Evolutionary conservation across 2,113 vertebrate species (phyloP).

Genomic region (Pycnonotus jocosus): DNA sequence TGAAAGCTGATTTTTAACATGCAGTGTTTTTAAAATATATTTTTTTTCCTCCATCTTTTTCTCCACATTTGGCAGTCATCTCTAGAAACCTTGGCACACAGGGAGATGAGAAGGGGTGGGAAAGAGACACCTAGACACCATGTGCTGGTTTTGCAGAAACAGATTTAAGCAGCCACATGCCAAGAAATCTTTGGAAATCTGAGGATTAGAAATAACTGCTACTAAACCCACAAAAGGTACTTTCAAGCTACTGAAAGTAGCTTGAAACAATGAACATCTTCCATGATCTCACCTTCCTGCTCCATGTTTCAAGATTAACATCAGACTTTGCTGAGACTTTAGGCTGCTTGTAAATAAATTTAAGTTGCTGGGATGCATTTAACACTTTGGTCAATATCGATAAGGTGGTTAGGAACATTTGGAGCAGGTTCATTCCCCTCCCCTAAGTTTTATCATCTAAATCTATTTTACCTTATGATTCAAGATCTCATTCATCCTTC

Average conservation of each 20-base stretch:
- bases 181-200: neutral
- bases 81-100: neutral
- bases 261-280: neutral
- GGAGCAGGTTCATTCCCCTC: neutral
- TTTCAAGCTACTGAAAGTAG: neutral
- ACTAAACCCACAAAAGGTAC: neutral
- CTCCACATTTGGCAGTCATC: neutral
- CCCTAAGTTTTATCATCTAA: neutral
- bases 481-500: constrained; percentile 96
- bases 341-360: neutral
- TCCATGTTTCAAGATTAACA: neutral
- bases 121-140: neutral
- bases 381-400: neutral
- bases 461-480: constrained; percentile 87
- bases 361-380: neutral
- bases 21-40: neutral
- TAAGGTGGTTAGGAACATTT: neutral
- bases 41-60: neutral
- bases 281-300: neutral
- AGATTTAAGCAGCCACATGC: neutral
- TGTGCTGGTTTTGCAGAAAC: neutral
- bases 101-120: neutral
- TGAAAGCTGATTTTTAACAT: neutral
- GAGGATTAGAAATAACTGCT: neutral
- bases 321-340: neutral